phyloP scores from a whole-genome alignment of 1,140 invertebrate species.

The Glomeris maerens region DNA sequence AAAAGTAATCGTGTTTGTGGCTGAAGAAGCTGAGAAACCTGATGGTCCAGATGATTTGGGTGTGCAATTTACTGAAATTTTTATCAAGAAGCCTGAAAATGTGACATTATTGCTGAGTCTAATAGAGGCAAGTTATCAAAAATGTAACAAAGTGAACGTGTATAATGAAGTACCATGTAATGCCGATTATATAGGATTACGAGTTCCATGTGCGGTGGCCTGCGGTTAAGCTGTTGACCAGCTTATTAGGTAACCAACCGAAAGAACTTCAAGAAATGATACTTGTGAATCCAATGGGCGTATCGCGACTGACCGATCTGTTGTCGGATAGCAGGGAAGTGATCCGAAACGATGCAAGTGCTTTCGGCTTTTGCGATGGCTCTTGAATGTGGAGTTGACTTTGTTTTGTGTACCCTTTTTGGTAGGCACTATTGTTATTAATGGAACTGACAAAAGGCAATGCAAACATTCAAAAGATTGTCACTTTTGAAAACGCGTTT shows the following conservation, averaged over 20 bases:
- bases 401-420: slow-evolving; percentile 1
- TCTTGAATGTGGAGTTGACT: slow-evolving; percentile 1
- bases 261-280: slow-evolving; percentile 93
- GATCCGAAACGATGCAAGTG: slow-evolving; percentile 81
- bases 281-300: slow-evolving; percentile 87
- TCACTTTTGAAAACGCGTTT: slow-evolving; percentile 98
- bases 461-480: slow-evolving; percentile 97
- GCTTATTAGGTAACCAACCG: slow-evolving; percentile 57
- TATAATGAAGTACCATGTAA: too few species aligned
- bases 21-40: neutral
- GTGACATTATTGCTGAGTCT: slow-evolving; percentile 68
- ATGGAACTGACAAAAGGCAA: slow-evolving; percentile 89
- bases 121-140: slow-evolving; percentile 48
- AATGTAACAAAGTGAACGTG: slow-evolving; percentile 14
- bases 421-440: slow-evolving; percentile 66
- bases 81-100: slow-evolving; percentile 81
- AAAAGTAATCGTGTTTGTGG: neutral
- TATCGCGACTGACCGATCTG: slow-evolving; percentile 94
- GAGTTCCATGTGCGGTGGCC: slow-evolving; percentile 71
- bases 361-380: neutral
- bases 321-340: slow-evolving; percentile 86
- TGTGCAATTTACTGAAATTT: slow-evolving; percentile 96
- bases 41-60: slow-evolving; percentile 39
- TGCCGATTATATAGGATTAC: neutral
- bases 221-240: slow-evolving; percentile 67